phyloP scores from a whole-genome alignment of 1,140 invertebrate genomes.

The Leptinotarsa lineolata region DNA sequence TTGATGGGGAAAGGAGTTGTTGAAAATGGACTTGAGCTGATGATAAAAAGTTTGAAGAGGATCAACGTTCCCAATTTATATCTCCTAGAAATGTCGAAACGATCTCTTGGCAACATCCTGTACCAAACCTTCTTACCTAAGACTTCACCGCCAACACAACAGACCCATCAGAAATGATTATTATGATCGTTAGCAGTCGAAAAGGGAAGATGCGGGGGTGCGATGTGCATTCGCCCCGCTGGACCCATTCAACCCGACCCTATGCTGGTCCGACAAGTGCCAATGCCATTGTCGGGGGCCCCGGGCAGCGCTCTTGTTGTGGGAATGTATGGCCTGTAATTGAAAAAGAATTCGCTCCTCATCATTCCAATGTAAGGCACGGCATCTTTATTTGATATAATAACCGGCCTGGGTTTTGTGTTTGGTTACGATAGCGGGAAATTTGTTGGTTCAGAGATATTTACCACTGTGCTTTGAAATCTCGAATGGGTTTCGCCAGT shows the following conservation, averaged over 20 bases:
- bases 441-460: not conserved
- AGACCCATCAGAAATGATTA: not conserved
- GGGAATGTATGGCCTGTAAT: not conserved
- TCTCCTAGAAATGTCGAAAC: too few relatives aligned
- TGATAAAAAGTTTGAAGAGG: too few relatives aligned
- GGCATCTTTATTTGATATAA: not conserved
- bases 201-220: not conserved
- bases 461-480: too few relatives aligned
- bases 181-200: not conserved
- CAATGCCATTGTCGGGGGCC: conserved; percentile 11
- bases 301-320: not conserved
- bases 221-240: conserved; percentile 4
- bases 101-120: not conserved
- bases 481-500: too few relatives aligned
- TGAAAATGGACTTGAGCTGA: too few relatives aligned
- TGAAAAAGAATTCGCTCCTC: conserved; percentile 11
- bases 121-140: not conserved
- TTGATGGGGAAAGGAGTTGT: too few relatives aligned
- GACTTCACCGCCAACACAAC: not conserved
- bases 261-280: conserved; percentile 11
- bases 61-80: too few relatives aligned
- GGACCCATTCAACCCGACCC: not conserved
- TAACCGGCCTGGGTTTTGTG: conserved; percentile 8
- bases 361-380: not conserved
- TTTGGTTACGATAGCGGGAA: conserved; percentile 1